These are phyloP conservation scores for Allenopithecus nigroviridis DNA, from an alignment of 2,797 vertebrate genomes.

Conservation along the genomic window DNA sequence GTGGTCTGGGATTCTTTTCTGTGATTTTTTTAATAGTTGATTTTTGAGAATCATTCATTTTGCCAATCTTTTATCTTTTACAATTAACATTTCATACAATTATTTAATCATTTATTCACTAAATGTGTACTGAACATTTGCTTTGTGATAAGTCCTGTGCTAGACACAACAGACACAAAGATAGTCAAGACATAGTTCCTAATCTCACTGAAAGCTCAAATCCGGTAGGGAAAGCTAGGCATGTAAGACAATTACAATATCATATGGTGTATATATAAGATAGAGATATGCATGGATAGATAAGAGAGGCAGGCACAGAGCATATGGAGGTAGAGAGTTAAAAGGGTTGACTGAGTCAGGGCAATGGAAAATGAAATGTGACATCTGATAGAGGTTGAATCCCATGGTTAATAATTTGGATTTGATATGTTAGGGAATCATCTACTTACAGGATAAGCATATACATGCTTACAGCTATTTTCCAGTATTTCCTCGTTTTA, in stretches of 20 bases:
- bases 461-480: background rate
- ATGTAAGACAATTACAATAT: background rate
- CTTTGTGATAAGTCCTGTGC: background rate
- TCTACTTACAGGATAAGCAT: background rate
- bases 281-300: background rate
- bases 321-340: background rate
- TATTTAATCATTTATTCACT: conserved; percentile 22
- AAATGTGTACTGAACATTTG: conserved; percentile 27
- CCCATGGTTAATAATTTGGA: conserved; percentile 24
- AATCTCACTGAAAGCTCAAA: background rate
- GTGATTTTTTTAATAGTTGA: background rate
- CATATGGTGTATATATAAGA: background rate
- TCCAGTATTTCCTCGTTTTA: background rate
- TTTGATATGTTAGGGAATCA: conserved; percentile 17
- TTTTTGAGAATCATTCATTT: conserved; percentile 5
- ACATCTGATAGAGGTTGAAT: background rate
- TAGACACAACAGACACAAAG: background rate
- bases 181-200: background rate
- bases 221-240: conserved; percentile 27
- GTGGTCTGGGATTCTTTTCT: background rate
- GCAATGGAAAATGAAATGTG: background rate
- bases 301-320: background rate
- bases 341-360: background rate
- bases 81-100: background rate
- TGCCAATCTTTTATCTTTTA: conserved; percentile 17